Evolutionary conservation across 2,888 invertebrate genomes (phyloP).

Genomic region (Dascillus cervinus): DNA sequence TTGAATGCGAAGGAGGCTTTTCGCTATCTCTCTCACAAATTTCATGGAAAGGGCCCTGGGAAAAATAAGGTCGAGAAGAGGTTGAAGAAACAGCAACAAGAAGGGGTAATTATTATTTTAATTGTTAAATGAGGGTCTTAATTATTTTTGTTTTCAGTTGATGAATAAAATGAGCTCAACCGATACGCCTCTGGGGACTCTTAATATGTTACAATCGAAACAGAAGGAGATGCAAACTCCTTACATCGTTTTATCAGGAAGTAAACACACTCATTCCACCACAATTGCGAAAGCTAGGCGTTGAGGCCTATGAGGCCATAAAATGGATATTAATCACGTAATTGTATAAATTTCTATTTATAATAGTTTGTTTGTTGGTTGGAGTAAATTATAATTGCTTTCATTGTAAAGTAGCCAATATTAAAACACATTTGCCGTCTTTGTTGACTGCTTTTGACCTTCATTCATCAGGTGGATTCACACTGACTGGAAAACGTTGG

Average conservation of each 20-base stretch:
- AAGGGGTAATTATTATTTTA: conserved; percentile 55
- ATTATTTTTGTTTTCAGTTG: conserved; percentile 46
- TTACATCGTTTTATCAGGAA: conserved; percentile 87
- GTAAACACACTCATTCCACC: conserved; percentile 58
- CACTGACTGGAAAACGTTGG: too few species aligned
- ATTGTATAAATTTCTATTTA: too few species aligned
- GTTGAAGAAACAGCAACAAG: conserved; percentile 88
- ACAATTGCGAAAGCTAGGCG: conserved; percentile 34
- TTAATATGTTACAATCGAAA: conserved; percentile 90
- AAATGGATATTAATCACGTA: too few species aligned
- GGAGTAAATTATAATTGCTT: too few species aligned
- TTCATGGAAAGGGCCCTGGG: conserved; percentile 98
- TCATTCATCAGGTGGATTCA: too few species aligned
- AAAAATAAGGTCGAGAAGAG: conserved; percentile 98
- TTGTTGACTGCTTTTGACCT: too few species aligned
- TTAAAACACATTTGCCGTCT: too few species aligned
- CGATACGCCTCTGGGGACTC: conserved; percentile 92
- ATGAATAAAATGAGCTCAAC: conserved; percentile 98
- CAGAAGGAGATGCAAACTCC: conserved; percentile 92
- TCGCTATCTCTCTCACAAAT: conserved; percentile 92
- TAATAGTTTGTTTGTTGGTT: too few species aligned
- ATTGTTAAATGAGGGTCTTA: conserved; percentile 2
- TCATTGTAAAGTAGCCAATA: too few species aligned
- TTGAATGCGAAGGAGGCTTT: conserved; percentile 96
- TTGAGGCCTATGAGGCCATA: too few species aligned